Conservation (phyloP, 2,888 invertebrate genomes). For the Perdita meconis region DNA sequence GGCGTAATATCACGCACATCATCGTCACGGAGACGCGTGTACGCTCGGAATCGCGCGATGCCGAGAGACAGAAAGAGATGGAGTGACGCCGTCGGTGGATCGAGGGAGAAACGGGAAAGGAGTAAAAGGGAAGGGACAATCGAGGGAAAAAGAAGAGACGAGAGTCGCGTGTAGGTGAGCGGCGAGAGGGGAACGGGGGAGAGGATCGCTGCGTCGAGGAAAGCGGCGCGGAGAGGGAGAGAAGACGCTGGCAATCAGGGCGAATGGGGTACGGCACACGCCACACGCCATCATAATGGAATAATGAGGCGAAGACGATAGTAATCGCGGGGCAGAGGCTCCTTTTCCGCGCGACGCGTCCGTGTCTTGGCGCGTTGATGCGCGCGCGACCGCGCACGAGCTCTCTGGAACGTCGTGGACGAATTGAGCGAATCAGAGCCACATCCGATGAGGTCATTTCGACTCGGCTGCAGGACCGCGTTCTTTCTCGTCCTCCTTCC, state of each 20-base stretch:
- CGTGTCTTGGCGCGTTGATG: conserved; percentile 63
- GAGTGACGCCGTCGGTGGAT: background rate
- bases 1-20: conserved; percentile 77
- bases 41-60: conserved; percentile 52
- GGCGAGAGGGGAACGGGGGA: background rate
- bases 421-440: conserved; percentile 83
- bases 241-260: conserved; percentile 69
- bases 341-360: conserved; percentile 77
- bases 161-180: conserved; percentile 19
- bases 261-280: conserved; percentile 82
- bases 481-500: conserved; percentile 21
- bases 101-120: background rate
- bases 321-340: conserved; percentile 79
- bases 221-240: conserved; percentile 48
- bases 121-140: conserved; percentile 22
- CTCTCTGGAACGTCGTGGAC: conserved; percentile 74
- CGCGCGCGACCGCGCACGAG: conserved; percentile 55
- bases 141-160: conserved; percentile 46
- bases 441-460: conserved; percentile 83
- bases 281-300: conserved; percentile 83
- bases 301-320: conserved; percentile 83
- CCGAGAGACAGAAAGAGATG: conserved; percentile 5
- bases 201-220: conserved; percentile 33
- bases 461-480: conserved; percentile 65
- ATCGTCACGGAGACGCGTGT: conserved; percentile 73